Evolutionary conservation across 2,888 invertebrate species (phyloP), one percentile per base, ranked within the genome.

Genomic region (Drosophila trichaetosa): DNA sequence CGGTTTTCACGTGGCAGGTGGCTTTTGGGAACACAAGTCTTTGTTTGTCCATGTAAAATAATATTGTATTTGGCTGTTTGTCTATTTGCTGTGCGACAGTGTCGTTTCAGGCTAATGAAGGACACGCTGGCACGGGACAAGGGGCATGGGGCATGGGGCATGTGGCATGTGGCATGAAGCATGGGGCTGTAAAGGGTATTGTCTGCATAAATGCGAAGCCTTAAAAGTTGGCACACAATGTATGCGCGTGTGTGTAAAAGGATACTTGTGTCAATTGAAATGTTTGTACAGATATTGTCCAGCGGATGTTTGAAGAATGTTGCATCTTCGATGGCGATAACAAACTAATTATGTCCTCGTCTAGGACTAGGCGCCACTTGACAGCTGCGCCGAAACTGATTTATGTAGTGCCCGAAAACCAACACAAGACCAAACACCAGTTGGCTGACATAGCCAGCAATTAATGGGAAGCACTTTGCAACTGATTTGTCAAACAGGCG

Each of bases 401-500:
- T 83, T 83, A 88, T 88, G 57, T 36, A 56, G 56, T 56, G 58
- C 18, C 34, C 64, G 52, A 69, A 68, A 48, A 29, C 21, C 21
- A 34, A 38, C n/a, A 18, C 48, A 56, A 53, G 73, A 69, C 84
- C 69, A 34, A 85, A 88, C 88, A 82, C 75, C 83, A 83, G 83
- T 88, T 83, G 88, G 86, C 73, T 49, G 70, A 74, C 74, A 70
- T 63, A 27, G 48, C 46, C n/a, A 18, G 67, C 24, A 82, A 82
- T 83, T 83, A 87, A 87, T 87, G 87, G 60, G 83, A 82, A 85
- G 65, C 80, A 72, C 86, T 82, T 85, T 77, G 74, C 83, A 80
- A 83, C 80, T 78, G 83, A 88, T 83, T 73, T 88, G 83, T 88
- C 80, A 84, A 78, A 72, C 61, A 49, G 40, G 18, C 48, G 63